Conservation (phyloP, 1,140 invertebrate genomes). For the Dermatophagoides farinae region DNA sequence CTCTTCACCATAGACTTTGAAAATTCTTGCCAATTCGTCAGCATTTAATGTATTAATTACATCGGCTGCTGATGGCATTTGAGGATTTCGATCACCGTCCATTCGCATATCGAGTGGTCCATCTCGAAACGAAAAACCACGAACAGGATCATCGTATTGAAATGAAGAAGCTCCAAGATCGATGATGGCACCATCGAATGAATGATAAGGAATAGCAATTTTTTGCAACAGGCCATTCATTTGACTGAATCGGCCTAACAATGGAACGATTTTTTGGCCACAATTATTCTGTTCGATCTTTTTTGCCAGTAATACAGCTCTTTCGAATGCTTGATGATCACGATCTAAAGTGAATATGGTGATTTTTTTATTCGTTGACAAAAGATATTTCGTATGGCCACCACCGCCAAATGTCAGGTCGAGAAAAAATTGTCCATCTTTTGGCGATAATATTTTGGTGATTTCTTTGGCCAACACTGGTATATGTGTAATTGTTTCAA, state of each 20-base stretch:
- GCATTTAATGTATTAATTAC: conserved; percentile 57
- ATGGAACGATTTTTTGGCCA: conserved; percentile 37
- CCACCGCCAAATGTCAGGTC: conserved; percentile 89
- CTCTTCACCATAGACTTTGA: conserved; percentile 77
- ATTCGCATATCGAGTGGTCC: conserved; percentile 89
- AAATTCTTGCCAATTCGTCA: conserved; percentile 51
- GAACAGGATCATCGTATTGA: conserved; percentile 57
- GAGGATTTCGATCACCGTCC: conserved; percentile 43
- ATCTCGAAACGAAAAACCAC: conserved; percentile 70
- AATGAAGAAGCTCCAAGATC: conserved; percentile 90
- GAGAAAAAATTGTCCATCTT: conserved; percentile 34
- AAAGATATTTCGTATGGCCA: conserved; percentile 49
- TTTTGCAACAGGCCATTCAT: conserved; percentile 42
- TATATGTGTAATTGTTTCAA: background rate
- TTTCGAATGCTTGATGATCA: conserved; percentile 52
- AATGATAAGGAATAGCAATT: conserved; percentile 35
- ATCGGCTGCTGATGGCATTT: conserved; percentile 58
- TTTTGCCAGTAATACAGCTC: conserved; percentile 30
- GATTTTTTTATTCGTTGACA: conserved; percentile 32
- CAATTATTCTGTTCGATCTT: background rate
- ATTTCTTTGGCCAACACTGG: conserved; percentile 9
- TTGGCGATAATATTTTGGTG: conserved; percentile 1
- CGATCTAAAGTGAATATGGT: conserved; percentile 62
- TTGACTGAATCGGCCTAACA: conserved; percentile 70
- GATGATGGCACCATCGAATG: conserved; percentile 67